Evolutionary conservation across 2,888 invertebrate species (phyloP).

Genomic region (Rhimphoctona megacephalus): DNA sequence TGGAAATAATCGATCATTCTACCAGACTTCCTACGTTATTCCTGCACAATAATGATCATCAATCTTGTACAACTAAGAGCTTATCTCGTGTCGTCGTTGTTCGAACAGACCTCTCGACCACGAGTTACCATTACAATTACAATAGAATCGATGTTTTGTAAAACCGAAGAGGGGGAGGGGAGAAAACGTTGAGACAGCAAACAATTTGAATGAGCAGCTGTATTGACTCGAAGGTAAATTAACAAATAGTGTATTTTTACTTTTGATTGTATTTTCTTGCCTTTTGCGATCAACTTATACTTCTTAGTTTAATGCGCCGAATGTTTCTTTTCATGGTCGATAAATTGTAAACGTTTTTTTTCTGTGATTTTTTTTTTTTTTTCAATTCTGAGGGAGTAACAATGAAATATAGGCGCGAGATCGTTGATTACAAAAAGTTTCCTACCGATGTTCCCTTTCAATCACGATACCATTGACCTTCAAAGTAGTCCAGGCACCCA

Average conservation of each 20-base stretch:
- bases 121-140: constrained; percentile 49
- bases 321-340: background rate
- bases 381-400: too few relatives aligned
- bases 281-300: background rate
- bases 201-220: constrained; percentile 24
- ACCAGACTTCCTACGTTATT: constrained; percentile 23
- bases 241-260: background rate
- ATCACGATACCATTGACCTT: constrained; percentile 17
- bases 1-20: constrained; percentile 54
- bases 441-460: constrained; percentile 15
- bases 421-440: constrained; percentile 10
- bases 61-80: constrained; percentile 37
- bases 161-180: background rate
- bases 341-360: background rate
- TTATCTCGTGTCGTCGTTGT: constrained; percentile 57
- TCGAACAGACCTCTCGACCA: constrained; percentile 32
- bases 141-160: constrained; percentile 47
- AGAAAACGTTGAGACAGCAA: constrained; percentile 25
- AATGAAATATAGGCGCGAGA: background rate
- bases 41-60: constrained; percentile 47
- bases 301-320: background rate
- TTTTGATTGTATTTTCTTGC: background rate
- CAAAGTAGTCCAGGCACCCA: constrained; percentile 19
- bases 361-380: background rate
- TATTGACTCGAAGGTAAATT: background rate